A percentile compares a stretch with the other conserved stretches of the same genome.
phyloP scores from a whole-genome alignment of 2,113 vertebrate species.

The Zosterops borbonicus region DNA sequence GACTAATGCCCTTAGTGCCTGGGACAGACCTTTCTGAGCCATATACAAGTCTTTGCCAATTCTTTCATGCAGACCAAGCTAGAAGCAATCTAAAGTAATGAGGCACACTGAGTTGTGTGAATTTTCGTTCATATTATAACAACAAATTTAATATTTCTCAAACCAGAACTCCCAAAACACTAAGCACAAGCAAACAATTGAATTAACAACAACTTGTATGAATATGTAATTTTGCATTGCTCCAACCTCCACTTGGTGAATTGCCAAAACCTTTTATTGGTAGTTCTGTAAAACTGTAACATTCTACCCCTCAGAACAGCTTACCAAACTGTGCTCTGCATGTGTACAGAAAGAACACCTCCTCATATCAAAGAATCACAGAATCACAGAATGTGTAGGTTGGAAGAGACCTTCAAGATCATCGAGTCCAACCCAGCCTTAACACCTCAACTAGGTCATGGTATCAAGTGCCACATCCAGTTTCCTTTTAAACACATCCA shows the following conservation, averaged over 20 bases:
- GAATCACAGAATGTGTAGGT: no score
- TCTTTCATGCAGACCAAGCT: background rate
- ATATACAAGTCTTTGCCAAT: background rate
- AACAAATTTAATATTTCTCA: background rate
- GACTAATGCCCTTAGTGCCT: background rate
- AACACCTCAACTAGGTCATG: no score
- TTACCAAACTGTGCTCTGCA: background rate
- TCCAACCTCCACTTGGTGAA: background rate
- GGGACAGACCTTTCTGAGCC: background rate
- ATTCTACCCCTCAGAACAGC: background rate
- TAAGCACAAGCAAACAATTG: background rate
- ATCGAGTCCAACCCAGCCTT: no score
- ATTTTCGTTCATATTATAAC: background rate
- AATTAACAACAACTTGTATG: background rate
- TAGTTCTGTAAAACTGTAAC: background rate
- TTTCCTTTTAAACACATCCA: no score
- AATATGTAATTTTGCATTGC: background rate
- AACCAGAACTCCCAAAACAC: background rate
- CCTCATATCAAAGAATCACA: no score
- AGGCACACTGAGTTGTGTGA: background rate
- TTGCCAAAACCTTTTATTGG: background rate
- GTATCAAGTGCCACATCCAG: no score
- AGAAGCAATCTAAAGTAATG: background rate
- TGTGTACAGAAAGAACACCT: rapidly evolving
- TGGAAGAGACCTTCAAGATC: no score